Conservation (phyloP, 2,113 vertebrate species). For the Columbina picui region DNA sequence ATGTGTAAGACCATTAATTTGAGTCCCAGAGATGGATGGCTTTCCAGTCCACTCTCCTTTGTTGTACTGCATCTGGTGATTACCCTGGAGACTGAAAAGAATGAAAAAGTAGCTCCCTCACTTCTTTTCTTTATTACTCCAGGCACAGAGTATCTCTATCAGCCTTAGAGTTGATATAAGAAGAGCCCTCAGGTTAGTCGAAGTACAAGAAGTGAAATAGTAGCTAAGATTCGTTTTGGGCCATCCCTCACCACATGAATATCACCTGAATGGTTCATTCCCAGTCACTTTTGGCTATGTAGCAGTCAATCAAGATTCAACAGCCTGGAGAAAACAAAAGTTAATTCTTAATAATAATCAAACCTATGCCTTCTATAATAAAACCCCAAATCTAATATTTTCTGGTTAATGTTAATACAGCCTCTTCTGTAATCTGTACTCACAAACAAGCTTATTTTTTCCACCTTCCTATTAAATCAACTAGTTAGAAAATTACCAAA, state of each 20-base stretch:
- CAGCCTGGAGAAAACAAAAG: background rate
- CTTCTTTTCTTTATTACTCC: conserved; percentile 23
- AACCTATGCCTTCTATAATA: background rate
- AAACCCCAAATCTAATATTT: background rate
- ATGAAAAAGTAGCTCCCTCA: conserved; percentile 30
- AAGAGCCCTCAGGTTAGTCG: background rate
- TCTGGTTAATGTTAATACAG: background rate
- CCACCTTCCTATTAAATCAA: background rate
- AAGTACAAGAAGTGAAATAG: conserved; percentile 19
- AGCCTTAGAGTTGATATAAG: conserved; percentile 28
- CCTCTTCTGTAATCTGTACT: background rate
- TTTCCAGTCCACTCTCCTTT: conserved; percentile 39
- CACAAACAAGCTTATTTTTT: background rate
- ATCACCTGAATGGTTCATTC: conserved; percentile 1
- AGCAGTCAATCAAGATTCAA: background rate
- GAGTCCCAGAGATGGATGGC: conserved; percentile 16
- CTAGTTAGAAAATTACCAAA: background rate
- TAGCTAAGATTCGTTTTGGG: background rate
- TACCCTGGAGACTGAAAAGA: conserved; percentile 46
- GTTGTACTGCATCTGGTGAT: conserved; percentile 40
- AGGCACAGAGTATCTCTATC: conserved; percentile 40
- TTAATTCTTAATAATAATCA: background rate
- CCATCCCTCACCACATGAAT: background rate
- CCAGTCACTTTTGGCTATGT: background rate
- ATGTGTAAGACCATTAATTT: conserved; percentile 46